These are phyloP conservation scores for Cavia porcellus DNA, from an alignment of 2,113 vertebrate genomes.

Conservation along the genomic window DNA sequence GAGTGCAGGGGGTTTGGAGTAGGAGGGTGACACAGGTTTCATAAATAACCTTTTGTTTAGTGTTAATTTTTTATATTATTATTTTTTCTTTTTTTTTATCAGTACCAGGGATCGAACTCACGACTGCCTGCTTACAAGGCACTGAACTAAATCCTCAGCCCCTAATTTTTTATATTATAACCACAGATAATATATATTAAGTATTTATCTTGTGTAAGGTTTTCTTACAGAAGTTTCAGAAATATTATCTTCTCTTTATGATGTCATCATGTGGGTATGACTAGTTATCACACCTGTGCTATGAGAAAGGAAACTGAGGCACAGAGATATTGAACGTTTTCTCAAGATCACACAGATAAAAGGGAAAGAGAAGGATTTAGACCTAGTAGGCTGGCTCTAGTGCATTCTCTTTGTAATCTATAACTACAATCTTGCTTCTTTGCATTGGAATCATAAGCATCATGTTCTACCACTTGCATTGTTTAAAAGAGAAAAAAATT, in stretches of 20 bases:
- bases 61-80: not conserved
- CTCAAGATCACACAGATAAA: not conserved
- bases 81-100: too few relatives aligned
- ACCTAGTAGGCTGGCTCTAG: not conserved
- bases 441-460: not conserved
- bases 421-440: not conserved
- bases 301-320: constrained; percentile 23
- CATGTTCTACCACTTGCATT: not conserved
- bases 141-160: too few relatives aligned
- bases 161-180: not conserved
- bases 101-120: too few relatives aligned
- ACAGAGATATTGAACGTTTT: not conserved
- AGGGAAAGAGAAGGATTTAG: not conserved
- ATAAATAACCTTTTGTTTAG: not conserved
- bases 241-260: not conserved
- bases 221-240: not conserved
- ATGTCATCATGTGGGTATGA: not conserved
- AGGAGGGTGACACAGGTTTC: constrained; percentile 40
- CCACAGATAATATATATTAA: not conserved
- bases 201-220: not conserved
- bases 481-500: constrained; percentile 55
- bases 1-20: not conserved
- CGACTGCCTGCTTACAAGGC: too few relatives aligned
- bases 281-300: not conserved
- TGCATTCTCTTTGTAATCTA: not conserved